Evolutionary conservation across 2,797 vertebrate species (phyloP).

Genomic region (Tamandua tetradactyla): DNA sequence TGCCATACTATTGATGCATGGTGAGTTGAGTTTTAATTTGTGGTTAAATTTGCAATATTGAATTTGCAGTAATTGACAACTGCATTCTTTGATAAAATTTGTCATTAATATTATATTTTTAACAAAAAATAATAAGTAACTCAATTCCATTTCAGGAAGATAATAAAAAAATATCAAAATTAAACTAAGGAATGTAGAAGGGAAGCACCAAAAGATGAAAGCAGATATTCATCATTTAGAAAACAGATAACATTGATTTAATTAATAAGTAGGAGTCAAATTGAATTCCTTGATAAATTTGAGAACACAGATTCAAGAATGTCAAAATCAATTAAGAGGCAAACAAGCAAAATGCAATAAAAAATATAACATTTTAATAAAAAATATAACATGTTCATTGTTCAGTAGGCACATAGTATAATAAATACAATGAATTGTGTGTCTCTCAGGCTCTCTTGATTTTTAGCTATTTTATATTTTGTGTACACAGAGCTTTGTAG

Average conservation of each 20-base stretch:
- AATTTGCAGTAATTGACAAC: not conserved
- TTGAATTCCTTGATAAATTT: not conserved
- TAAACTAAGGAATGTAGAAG: not conserved
- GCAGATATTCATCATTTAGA: not conserved
- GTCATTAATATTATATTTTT: not conserved
- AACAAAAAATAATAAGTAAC: not conserved
- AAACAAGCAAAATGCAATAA: not conserved
- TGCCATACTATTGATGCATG: not conserved
- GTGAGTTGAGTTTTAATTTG: not conserved
- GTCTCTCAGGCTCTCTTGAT: constrained; percentile 72
- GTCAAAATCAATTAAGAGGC: not conserved
- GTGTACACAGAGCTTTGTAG: constrained; percentile 81
- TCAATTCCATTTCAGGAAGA: not conserved
- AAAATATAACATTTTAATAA: no score
- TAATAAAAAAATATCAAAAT: not conserved
- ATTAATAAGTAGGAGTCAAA: not conserved
- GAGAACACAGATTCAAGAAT: not conserved
- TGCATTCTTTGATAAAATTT: not conserved
- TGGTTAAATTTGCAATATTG: not conserved
- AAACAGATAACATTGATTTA: not conserved
- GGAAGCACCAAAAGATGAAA: not conserved
- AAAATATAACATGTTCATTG: no score
- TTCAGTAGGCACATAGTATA: constrained; percentile 63
- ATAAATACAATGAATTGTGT: constrained; percentile 74
- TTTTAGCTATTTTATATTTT: constrained; percentile 82